Evolutionary conservation across 2,888 invertebrate genomes (phyloP).

Genomic region (Xylophagus ater): DNA sequence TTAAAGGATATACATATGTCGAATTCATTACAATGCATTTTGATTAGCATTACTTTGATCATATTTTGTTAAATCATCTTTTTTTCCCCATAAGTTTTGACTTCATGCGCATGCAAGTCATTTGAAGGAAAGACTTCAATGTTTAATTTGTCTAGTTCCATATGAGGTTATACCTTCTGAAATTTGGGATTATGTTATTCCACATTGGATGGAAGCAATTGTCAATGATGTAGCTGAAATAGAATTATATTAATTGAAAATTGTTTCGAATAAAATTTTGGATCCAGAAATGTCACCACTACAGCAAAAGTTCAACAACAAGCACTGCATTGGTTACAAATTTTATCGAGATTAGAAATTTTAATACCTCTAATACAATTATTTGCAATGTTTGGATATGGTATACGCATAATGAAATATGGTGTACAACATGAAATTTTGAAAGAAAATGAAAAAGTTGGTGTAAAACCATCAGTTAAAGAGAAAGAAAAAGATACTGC

Average conservation of each 20-base stretch:
- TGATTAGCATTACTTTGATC: not conserved
- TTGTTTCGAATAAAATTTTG: conserved; percentile 81
- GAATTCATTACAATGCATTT: conserved; percentile 62
- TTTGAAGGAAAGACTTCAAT: conserved; percentile 86
- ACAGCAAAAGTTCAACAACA: conserved; percentile 76
- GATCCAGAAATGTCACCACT: conserved; percentile 93
- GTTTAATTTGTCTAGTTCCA: conserved; percentile 90
- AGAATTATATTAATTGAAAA: conserved; percentile 72
- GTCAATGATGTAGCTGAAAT: conserved; percentile 84
- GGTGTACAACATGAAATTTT: conserved; percentile 40
- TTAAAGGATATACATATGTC: conserved; percentile 69
- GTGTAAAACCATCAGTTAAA: conserved; percentile 27
- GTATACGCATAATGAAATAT: conserved; percentile 61
- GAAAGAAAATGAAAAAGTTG: conserved; percentile 37
- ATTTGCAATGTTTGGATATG: conserved; percentile 83
- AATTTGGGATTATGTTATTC: conserved; percentile 98
- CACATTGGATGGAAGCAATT: conserved; percentile 97
- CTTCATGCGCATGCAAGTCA: conserved; percentile 87
- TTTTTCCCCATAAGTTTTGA: conserved; percentile 43
- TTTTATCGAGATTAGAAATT: conserved; percentile 79
- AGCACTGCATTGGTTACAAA: conserved; percentile 78
- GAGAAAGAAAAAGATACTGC: conserved; percentile 33
- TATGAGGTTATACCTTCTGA: conserved; percentile 94
- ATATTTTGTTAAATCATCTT: not conserved
- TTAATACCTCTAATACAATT: conserved; percentile 77